These are phyloP conservation scores for Nemopilema nomurai DNA, from an alignment of 30 jellyfish, hydroid and myxozoan genomes.

Conservation along the genomic window DNA sequence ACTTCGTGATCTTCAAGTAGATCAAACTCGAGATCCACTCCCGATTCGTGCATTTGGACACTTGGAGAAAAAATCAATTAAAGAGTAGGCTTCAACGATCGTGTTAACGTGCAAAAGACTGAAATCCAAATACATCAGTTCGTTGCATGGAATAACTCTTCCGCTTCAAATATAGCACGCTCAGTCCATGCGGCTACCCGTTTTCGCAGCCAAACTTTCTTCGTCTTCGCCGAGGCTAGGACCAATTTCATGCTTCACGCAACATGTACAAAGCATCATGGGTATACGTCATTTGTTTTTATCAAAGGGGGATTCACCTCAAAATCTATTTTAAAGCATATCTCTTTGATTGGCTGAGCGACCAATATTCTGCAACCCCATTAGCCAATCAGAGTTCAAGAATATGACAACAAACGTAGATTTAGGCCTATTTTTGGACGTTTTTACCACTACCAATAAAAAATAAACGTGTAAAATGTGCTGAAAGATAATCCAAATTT, in stretches of 20 bases:
- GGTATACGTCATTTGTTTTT: constrained; percentile 64
- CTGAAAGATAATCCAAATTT: too few relatives aligned
- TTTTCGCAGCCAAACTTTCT: not conserved
- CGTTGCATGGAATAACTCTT: not conserved
- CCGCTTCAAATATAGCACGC: not conserved
- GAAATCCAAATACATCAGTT: constrained; percentile 27
- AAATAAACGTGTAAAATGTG: too few relatives aligned
- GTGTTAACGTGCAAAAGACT: not conserved
- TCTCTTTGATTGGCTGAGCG: not conserved
- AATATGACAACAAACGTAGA: too few relatives aligned
- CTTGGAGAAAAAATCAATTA: constrained; percentile 23
- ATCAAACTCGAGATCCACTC: constrained; percentile 80
- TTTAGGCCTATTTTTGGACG: too few relatives aligned
- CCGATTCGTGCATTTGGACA: constrained; percentile 85
- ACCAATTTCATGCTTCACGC: constrained; percentile 25
- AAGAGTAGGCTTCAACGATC: constrained; percentile 1
- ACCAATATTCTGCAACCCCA: too few relatives aligned
- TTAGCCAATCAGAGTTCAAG: too few relatives aligned
- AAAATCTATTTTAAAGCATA: too few relatives aligned
- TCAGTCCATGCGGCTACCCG: constrained; percentile 43
- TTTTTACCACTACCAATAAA: too few relatives aligned
- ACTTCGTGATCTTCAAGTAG: constrained; percentile 68
- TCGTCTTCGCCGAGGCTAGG: not conserved
- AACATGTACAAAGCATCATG: constrained; percentile 37
- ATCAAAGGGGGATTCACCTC: not conserved